Base-by-base conservation (phyloP, 2,113 vertebrate genomes). In the Amphiprion ocellaris region DNA sequence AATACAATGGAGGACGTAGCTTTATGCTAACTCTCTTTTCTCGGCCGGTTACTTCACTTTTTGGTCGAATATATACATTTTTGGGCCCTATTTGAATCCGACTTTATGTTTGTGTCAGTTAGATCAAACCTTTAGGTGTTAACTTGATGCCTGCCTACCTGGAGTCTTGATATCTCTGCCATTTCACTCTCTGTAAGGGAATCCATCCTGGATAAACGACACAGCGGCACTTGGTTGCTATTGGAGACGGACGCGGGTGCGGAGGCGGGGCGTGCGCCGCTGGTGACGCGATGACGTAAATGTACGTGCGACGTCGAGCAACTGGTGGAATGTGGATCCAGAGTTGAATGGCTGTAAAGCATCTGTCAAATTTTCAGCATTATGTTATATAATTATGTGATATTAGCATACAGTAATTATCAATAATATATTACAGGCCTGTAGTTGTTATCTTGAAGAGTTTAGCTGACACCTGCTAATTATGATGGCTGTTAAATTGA, bases 121-220 rank as follows among this genome's bases (percentile, higher is more conserved):
- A 67, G 1, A 47, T 24, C 4, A 10, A 21, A 41, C 1, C 3
- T n/a, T 0, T 7, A 5, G 11, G 12, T 52, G 44, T 54, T 23
- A 0, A 33, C 3, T 19, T 0, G 12, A 0, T 1, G 3, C 0
- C 5, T 0, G 16, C 76, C 30, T 41, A 89, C 86, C 89, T 85
- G 49, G 0, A 68, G 63, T 4, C 4, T 82, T 7, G 24, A 44
- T 71, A 85, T 74, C 16, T 58, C 37, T 3, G 67, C 1, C 1
- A 87, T 68, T 23, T 88, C 82, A 1, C 23, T 15, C 33, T 77
- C 55, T 46, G 86, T 56, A 0, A 87, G 76, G 10, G 49, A 64
- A 21, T 74, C 67, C 86, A 86, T 90, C 15, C 23, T 63, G 3
- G 1, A 28, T 0, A 7, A 17, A 0, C 23, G 0, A 47, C 37